Conservation (phyloP, 92 coral and sea anemone species). For the Galaxea fascicularis region DNA sequence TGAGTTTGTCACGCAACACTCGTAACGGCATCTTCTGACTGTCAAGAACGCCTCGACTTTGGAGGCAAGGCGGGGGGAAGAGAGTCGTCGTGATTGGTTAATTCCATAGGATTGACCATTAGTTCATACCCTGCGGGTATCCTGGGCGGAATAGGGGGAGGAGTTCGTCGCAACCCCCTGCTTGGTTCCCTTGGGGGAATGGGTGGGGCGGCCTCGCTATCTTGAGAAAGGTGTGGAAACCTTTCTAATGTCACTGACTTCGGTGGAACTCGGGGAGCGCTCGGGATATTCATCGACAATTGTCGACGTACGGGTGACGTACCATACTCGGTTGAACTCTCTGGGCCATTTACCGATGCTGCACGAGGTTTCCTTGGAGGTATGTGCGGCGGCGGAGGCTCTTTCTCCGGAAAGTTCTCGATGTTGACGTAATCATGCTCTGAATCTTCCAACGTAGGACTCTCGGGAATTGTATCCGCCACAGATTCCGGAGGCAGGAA, state of each 20-base stretch:
- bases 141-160: conserved; percentile 89
- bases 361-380: conserved; percentile 87
- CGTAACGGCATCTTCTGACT: conserved; percentile 19
- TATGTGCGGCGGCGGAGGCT: conserved; percentile 77
- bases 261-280: conserved; percentile 31
- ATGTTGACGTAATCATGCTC: conserved; percentile 92
- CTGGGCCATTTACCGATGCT: conserved; percentile 46
- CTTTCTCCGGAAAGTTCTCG: conserved; percentile 84
- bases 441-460: conserved; percentile 69
- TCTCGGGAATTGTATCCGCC: conserved; percentile 73
- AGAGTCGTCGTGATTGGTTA: conserved; percentile 40
- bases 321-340: conserved; percentile 47
- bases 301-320: conserved; percentile 44
- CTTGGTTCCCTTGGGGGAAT: conserved; percentile 79
- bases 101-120: conserved; percentile 7
- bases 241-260: conserved; percentile 36
- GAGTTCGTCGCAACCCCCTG: conserved; percentile 44
- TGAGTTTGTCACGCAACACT: conserved; percentile 10
- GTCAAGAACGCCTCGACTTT: conserved; percentile 43
- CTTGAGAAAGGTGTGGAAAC: conserved; percentile 28
- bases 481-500: conserved; percentile 73
- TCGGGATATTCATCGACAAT: conserved; percentile 31
- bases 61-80: conserved; percentile 52
- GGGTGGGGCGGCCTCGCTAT: conserved; percentile 69
- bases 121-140: conserved; percentile 34